Base-by-base conservation (phyloP, 2,888 invertebrate genomes). In the Chrysodeixis includens region DNA sequence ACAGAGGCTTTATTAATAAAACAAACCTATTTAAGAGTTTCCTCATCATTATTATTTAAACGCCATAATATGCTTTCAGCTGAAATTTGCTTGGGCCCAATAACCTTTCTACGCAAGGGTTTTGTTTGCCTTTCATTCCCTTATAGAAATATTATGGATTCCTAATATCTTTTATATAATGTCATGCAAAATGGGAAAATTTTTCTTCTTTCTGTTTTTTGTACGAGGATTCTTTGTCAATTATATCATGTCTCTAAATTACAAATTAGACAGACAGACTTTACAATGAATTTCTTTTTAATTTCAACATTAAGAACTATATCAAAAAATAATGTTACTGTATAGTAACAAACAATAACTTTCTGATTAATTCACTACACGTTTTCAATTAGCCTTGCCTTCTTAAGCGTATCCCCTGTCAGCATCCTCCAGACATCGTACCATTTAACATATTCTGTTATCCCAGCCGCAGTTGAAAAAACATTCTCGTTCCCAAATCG, bases 101-200 rank as follows among this genome's bases (percentile, higher is more conserved):
- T 56, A 55, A 62, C 52, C 40, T 60, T 56, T 32, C 30, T 56
- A 22, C 60, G 58, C 52, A 53, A 14, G 58, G 59, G 49, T 46
- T 51, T 51, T 62, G 58, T 78, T 78, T 74, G 55, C 54, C 6
- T 74, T 70, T 32, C 12, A 66, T 69, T 70, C 71, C 35, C 55
- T 58, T 74, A 62, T 30, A 32, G 30, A 52, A 62, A 74, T 70
- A 70, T 74, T 53, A 66, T 20, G 51, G 58, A 60, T 49, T 22
- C 16, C 8, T 40, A 62, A 62, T 26, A 55, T 32, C 52, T 30
- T 54, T 26, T 0, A 51, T 51, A n/a, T n/a, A n/a, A 40, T 40
- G 14, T n/a, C n/a, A 40, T 40, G n/a, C n/a, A 40, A 40, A 40
- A 35, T 12, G 12, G 14, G 35, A 3, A 14, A 2, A 14, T 35